Evolutionary conservation across 2,797 vertebrate species (phyloP), one percentile per base, ranked within the genome.

Genomic region (Intellagama lesueurii): DNA sequence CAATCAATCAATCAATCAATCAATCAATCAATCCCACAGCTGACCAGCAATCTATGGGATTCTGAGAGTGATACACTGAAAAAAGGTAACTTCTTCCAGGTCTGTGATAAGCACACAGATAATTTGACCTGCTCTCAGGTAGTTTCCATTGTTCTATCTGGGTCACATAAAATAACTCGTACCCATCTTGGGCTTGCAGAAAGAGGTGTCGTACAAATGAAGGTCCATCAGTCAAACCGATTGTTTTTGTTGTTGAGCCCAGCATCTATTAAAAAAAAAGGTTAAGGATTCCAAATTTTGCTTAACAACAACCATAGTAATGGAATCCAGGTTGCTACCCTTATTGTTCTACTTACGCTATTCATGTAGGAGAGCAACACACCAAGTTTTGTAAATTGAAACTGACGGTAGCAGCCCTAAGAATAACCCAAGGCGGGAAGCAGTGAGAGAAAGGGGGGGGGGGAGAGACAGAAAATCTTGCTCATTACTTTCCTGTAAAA

Each of bases 401-500:
- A 94, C 90, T 95, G 94, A 95, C 92, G 94, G 60, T 90, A 84
- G 87, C 3, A 0, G 92, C 94, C 94, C 90, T 87, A 92, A 95
- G 95, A 95, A 96, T 96, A 96, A 95, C 95, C 94, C 82, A 95
- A 94, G 94, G 95, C 95, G 79, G 88, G 92, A 95, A 96, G 95
- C 88, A 72, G 81, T 7, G 92, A 47, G 19, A 0, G 0, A 32
- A 26, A 30, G 81, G 90, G 85, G 12, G 70, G n/a, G 86, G 66
- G 87, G 83, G 96, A 91, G 87, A 96, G 91, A 91, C 72, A 90
- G 92, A 93, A 94, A 96, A 95, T 90, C 60, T 95, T 89, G 94
- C 96, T 96, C 94, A 94, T 95, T 96, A 95, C 95, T 96, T 96
- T 93, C 88, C 92, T 96, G 44, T 96, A 96, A 96, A 95, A 97